Evolutionary conservation across 2,113 vertebrate species (phyloP).

Genomic region (Gnathonemus echidnorhynchus): DNA sequence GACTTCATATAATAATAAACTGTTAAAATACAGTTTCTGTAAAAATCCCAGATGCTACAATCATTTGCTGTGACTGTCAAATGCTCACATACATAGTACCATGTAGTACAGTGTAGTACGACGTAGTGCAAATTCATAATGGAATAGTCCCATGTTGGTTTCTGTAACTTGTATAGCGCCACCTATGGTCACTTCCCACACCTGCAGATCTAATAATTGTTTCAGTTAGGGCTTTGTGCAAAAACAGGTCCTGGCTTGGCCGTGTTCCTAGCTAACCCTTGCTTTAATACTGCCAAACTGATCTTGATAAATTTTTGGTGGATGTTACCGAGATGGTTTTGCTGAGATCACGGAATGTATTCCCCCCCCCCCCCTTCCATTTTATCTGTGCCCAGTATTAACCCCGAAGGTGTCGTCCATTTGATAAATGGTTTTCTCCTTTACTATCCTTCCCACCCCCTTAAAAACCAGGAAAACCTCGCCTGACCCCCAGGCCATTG

Average conservation of each 20-base stretch:
- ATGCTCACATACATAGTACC: not conserved
- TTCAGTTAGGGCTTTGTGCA: not conserved
- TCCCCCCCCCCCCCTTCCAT: not conserved
- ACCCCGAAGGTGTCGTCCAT: not conserved
- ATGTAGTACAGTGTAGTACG: not conserved
- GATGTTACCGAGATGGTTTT: not conserved
- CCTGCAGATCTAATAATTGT: not conserved
- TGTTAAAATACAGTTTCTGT: not conserved
- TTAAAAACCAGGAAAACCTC: not conserved
- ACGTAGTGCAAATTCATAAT: not conserved
- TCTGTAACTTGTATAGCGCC: not conserved
- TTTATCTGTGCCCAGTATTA: not conserved
- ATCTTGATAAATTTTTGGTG: not conserved
- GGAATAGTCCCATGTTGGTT: not conserved
- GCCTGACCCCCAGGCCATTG: not conserved
- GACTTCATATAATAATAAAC: not conserved
- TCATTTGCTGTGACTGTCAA: not conserved
- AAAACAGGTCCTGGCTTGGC: not conserved
- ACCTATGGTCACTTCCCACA: not conserved
- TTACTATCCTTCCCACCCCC: not conserved
- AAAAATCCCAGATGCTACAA: not conserved
- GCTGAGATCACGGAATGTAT: not conserved
- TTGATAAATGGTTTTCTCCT: not conserved
- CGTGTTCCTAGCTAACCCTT: not conserved
- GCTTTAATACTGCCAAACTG: not conserved